Percentiles rank a stretch among this genome's conserved stretches.
Evolutionary conservation across 1,140 invertebrate species (phyloP).

Genomic region (Ceratosolen fusciceps): DNA sequence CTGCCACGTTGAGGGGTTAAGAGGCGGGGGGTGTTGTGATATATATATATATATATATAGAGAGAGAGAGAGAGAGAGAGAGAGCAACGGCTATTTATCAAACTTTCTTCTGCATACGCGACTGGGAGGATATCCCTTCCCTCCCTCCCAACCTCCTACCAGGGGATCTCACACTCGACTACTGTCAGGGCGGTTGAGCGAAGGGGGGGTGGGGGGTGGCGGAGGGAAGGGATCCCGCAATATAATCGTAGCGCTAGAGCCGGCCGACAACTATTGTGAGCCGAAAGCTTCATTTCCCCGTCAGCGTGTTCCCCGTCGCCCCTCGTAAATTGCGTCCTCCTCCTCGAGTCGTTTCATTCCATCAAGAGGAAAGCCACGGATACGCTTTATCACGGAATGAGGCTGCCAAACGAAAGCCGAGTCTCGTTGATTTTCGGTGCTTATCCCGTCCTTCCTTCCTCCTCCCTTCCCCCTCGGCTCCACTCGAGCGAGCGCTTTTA

Average conservation of each 20-base stretch:
- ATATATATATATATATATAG: too few relatives aligned
- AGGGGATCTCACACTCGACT: not conserved
- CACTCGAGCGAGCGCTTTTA: slow-evolving; percentile 38
- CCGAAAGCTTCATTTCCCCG: slow-evolving; percentile 8
- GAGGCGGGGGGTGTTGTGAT: too few relatives aligned
- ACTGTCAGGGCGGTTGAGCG: too few relatives aligned
- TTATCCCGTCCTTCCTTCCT: slow-evolving; percentile 13
- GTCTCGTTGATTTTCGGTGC: slow-evolving; percentile 8
- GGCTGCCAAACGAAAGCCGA: not conserved
- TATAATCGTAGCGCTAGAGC: too few relatives aligned
- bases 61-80: not conserved
- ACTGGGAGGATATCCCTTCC: not conserved
- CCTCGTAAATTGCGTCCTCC: slow-evolving; percentile 12
- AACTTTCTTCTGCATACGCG: not conserved
- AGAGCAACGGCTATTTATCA: not conserved
- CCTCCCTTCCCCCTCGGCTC: not conserved
- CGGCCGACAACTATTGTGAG: not conserved
- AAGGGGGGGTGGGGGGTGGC: too few relatives aligned
- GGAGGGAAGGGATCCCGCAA: too few relatives aligned
- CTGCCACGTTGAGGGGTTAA: too few relatives aligned
- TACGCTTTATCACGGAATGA: not conserved
- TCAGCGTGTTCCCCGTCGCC: not conserved
- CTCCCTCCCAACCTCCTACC: not conserved
- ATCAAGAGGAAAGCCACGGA: not conserved
- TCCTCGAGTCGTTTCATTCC: not conserved